Evolutionary conservation across 2,888 invertebrate genomes (phyloP), one percentile per base, ranked within the genome.

Genomic region (Didymodactylos carnosus): DNA sequence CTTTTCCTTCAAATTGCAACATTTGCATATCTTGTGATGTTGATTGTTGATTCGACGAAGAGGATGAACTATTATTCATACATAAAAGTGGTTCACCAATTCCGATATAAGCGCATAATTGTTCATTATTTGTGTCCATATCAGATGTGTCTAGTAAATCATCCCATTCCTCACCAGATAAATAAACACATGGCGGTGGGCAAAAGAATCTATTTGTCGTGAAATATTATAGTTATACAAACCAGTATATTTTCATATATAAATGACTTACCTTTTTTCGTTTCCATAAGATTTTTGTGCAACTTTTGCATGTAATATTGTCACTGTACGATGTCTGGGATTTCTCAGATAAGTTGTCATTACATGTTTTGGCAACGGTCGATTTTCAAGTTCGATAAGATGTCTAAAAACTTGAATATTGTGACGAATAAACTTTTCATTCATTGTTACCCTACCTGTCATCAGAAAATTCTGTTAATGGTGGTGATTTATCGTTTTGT

Each of bases 271-370:
- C 85, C 98, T 87, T 84, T 99, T 99, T 82, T 99, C 98, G 83
- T 97, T 98, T 77, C 98, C 98, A 82, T 98, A 98, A 0, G 95
- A 97, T 82, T 99, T 99, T 84, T 99, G 98, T 41, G 98, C 98
- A 71, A 98, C 98, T 87, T 98, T 98, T 70, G 98, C 98, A 85
- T 98, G 98, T 75, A 97, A 86, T 79, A 98, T 95, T 72, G 95
- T 93, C 75, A 98, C 90, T 29, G 92, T 89, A 25, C 53, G 82
- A 75, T 83, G 83, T 49, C 83, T 82, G 79, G 93, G 88, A 82
- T 94, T 94, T 75, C 92, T 88, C 79, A 98, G 87, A 83, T 98
- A 98, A 75, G 92, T 89, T 83, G 92, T 91, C 98, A 98, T 98
- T 49, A 92, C 91, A 79, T 94, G 93, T 76, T 92, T 82, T 39